phyloP scores from a whole-genome alignment of 2,113 vertebrate species.

The Cettia cetti region DNA sequence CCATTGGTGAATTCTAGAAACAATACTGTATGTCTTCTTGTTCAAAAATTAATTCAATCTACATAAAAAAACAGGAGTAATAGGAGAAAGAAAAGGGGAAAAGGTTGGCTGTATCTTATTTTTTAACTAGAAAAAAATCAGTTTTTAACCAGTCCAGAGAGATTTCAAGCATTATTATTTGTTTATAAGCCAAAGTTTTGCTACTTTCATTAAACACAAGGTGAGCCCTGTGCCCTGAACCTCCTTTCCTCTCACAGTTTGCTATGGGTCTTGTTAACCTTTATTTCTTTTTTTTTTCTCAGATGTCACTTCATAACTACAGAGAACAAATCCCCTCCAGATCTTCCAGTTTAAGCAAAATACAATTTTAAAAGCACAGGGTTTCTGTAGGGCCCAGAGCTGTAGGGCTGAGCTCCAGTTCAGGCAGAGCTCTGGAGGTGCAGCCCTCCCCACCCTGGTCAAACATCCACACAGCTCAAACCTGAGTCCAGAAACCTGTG shows the following conservation, averaged over 20 bases:
- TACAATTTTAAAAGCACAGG: accelerated
- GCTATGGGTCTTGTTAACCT: not conserved
- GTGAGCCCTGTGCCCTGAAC: not conserved
- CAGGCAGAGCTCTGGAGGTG: not conserved
- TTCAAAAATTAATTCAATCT: not conserved
- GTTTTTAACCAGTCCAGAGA: not conserved
- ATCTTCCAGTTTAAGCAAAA: not conserved
- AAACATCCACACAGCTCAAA: not conserved
- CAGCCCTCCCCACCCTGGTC: not conserved
- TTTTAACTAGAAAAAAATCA: not conserved
- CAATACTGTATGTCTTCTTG: not conserved
- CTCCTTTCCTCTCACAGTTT: not conserved
- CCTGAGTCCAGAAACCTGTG: not conserved
- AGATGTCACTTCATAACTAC: not conserved
- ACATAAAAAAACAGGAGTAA: not conserved
- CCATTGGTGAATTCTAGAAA: not conserved
- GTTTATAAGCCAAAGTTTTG: slow-evolving; percentile 8
- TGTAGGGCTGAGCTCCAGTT: not conserved
- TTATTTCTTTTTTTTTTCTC: not conserved
- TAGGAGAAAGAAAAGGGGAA: not conserved
- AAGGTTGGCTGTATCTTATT: not conserved
- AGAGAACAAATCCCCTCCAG: not conserved
- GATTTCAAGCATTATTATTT: not conserved
- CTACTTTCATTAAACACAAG: not conserved
- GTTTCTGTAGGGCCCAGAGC: not conserved